Base-by-base conservation (phyloP, 2,888 invertebrate genomes). In the Empis livida region DNA sequence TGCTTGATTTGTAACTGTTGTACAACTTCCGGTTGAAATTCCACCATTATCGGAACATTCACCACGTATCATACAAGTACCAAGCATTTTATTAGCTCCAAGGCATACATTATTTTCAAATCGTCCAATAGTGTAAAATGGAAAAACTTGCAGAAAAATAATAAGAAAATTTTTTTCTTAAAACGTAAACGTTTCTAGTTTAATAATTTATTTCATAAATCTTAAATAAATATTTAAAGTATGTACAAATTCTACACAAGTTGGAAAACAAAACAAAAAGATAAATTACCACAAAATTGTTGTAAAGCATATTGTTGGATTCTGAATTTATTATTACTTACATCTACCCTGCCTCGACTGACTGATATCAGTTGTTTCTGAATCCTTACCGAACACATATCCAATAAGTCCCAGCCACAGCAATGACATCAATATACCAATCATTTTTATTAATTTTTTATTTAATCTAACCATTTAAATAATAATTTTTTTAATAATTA, bases 11-110 rank as follows among this genome's bases (percentile, higher is more conserved):
- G 68, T 69, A 5, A 67, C 50, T 17, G 77, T 75, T 5, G 84
- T 86, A 61, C 91, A 91, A 11, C 68, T 69, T 11, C 87, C 89
- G 1, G 84, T 81, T 38, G 79, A 70, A 9, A 78, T 78, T 0
- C 91, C 91, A 48, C 78, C 79, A 23, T 79, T 75, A 57, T 78
- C 78, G 45, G 70, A 64, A 61, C 89, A 90, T 63, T 88, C 85
- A 10, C 81, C 72, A 42, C 79, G 73, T n/a, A 87, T 82, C 51
- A 83, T 78, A 59, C 89, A 90, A 0, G 83, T 86, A 23, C 89
- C 90, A 51, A 70, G 73, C 60, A 85, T 74, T 35, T 76, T 74
- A 61, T 78, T 83, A 11, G 74, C 71, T 16, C 78, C 80, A 0
- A 71, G 61, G 59, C 87, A 88, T 30, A 79, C 76, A 4, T 77